These are phyloP conservation scores for Phycodurus eques DNA, from an alignment of 2,113 vertebrate species.

Conservation along the genomic window DNA sequence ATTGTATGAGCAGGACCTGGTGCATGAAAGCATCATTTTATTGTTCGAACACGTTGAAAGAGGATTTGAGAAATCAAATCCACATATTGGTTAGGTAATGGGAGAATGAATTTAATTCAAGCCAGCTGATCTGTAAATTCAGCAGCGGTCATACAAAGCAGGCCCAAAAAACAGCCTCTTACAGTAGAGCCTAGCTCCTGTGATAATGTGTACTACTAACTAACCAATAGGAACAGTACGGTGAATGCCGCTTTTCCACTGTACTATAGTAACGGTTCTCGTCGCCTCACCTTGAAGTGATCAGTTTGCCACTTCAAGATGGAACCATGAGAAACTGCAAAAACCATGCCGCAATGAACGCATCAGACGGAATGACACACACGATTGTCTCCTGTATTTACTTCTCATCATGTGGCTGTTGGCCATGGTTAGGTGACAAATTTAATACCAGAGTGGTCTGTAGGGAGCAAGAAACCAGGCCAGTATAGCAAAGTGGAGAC, in stretches of 20 bases:
- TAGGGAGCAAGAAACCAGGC: neutral
- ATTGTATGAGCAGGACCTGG: neutral
- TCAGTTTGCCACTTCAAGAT: neutral
- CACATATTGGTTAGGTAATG: neutral
- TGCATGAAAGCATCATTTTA: conserved; percentile 3
- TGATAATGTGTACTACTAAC: neutral
- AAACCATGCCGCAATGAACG: neutral
- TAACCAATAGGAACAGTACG: neutral
- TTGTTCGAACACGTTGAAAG: neutral
- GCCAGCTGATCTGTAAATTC: neutral
- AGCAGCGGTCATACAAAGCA: neutral
- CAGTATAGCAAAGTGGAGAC: no score
- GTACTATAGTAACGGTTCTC: neutral
- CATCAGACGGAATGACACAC: neutral
- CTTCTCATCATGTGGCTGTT: no score
- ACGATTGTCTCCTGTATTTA: neutral
- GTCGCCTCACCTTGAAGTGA: neutral
- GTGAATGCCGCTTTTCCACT: neutral
- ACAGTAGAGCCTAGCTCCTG: neutral
- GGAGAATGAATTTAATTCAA: neutral
- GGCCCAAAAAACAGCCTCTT: neutral
- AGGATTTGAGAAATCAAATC: neutral
- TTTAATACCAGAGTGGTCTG: neutral
- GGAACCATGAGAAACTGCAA: neutral
- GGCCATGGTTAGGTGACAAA: neutral